These are phyloP conservation scores for Hyperoplus immaculatus DNA, from an alignment of 2,797 vertebrate species.

Conservation along the genomic window DNA sequence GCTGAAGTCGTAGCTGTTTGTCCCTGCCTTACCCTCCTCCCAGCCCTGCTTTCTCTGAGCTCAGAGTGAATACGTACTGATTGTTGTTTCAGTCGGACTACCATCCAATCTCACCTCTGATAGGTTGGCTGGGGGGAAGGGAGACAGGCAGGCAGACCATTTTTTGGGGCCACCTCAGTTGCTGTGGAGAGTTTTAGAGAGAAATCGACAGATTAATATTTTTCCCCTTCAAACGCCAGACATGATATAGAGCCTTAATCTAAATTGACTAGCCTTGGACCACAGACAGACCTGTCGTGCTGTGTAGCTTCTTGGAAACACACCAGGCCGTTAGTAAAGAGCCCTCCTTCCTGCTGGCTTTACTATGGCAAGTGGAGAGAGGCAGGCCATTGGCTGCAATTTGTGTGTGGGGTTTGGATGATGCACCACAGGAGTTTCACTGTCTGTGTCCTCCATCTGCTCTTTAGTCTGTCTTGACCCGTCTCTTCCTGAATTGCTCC, in stretches of 20 bases:
- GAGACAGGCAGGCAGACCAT: constrained; percentile 26
- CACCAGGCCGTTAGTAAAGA: constrained; percentile 41
- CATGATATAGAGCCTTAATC: constrained; percentile 7
- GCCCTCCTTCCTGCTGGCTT: constrained; percentile 48
- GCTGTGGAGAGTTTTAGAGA: constrained; percentile 13
- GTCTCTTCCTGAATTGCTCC: constrained; percentile 46
- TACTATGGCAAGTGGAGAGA: constrained; percentile 37
- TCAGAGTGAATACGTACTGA: constrained; percentile 72
- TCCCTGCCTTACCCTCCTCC: constrained; percentile 16
- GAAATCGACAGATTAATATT: constrained; percentile 14
- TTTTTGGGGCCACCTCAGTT: constrained; percentile 14
- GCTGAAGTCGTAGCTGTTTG: constrained; percentile 58
- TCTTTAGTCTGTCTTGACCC: constrained; percentile 56
- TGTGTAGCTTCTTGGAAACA: constrained; percentile 41
- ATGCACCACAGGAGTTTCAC: constrained; percentile 41
- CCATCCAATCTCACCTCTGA: constrained; percentile 43
- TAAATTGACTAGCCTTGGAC: constrained; percentile 10
- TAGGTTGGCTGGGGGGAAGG: constrained; percentile 13
- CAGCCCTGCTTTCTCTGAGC: constrained; percentile 38
- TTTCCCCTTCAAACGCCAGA: constrained; percentile 24
- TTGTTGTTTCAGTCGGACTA: constrained; percentile 65
- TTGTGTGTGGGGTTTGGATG: constrained; percentile 54
- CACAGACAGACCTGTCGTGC: constrained; percentile 15
- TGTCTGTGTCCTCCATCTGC: constrained; percentile 66
- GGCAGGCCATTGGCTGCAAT: constrained; percentile 46